phyloP scores from a whole-genome alignment of 2,797 vertebrate species.

The Falco novaeseelandiae region DNA sequence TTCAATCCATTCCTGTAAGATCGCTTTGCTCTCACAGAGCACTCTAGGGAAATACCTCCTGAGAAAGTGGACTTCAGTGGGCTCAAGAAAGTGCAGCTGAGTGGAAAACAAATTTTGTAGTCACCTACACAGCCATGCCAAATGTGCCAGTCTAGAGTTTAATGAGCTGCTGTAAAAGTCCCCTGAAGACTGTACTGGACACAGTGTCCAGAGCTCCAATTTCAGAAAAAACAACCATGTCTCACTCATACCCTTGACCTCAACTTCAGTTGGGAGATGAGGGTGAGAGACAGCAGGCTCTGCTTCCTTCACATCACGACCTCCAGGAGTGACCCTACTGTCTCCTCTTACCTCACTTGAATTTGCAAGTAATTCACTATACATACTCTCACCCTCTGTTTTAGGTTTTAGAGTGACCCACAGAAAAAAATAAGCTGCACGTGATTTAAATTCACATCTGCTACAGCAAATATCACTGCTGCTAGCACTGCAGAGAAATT shows the following conservation, averaged over 20 bases:
- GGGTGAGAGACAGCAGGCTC: not conserved
- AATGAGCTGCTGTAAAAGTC: not conserved
- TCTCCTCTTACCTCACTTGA: not conserved
- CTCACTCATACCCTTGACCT: not conserved
- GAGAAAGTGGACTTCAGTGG: not conserved
- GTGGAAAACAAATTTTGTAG: not conserved
- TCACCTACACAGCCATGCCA: not conserved
- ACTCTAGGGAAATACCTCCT: not conserved
- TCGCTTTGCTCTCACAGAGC: not conserved
- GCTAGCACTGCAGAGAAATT: slow-evolving; percentile 20
- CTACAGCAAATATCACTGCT: slow-evolving; percentile 33
- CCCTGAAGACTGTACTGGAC: not conserved
- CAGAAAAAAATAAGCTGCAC: slow-evolving; percentile 6
- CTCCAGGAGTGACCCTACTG: not conserved
- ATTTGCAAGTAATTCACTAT: not conserved
- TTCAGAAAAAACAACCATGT: not conserved
- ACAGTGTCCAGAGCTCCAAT: not conserved
- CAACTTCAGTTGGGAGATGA: not conserved
- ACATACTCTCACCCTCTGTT: not conserved
- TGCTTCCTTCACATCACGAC: not conserved
- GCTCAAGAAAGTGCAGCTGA: not conserved
- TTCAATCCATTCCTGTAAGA: not conserved
- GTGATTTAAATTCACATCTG: slow-evolving; percentile 53
- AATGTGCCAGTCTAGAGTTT: not conserved
- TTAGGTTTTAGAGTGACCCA: not conserved